Percentiles rank a stretch among this genome's conserved stretches.
phyloP scores from a whole-genome alignment of 2,797 vertebrate species.

The Rousettus madagascariensis region DNA sequence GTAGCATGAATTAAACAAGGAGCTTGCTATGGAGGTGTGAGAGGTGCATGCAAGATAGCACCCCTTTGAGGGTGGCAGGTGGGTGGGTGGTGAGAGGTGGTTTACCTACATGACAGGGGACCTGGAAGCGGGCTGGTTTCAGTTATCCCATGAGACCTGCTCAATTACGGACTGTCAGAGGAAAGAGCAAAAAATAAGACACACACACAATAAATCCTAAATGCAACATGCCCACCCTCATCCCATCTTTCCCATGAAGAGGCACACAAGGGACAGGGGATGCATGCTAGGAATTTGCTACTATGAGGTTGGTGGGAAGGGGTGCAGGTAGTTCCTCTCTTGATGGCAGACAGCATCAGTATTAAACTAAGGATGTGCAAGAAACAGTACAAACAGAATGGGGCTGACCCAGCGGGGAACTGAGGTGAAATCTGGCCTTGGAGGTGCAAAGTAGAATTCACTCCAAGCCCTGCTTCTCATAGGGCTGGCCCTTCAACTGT shows the following conservation, averaged over 20 bases:
- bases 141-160: slow-evolving; percentile 98
- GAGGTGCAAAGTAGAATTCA: background rate
- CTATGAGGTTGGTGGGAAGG: background rate
- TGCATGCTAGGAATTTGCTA: background rate
- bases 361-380: background rate
- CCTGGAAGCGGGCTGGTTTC: slow-evolving; percentile 91
- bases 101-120: slow-evolving; percentile 93
- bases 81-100: slow-evolving; percentile 68
- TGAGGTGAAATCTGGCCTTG: background rate
- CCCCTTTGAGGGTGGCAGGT: slow-evolving; percentile 61
- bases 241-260: background rate
- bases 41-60: slow-evolving; percentile 83
- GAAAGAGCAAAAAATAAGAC: slow-evolving; percentile 87
- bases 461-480: background rate
- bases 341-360: background rate
- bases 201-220: slow-evolving; percentile 82
- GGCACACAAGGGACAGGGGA: background rate
- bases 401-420: background rate
- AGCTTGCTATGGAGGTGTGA: slow-evolving; percentile 78
- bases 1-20: slow-evolving; percentile 55
- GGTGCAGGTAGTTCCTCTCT: background rate
- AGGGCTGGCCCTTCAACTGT: background rate
- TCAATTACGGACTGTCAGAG: slow-evolving; percentile 96
- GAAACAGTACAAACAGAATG: background rate
- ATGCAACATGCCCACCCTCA: slow-evolving; percentile 28